Conservation (phyloP, 2,113 vertebrate genomes). For the Bos taurus region ARS-UCD2.0 NC_037342.1:67797001-67797500, state of each 20-base stretch:
- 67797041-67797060: not conserved
- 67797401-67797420: not conserved
- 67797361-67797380: not conserved
- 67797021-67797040: not conserved
- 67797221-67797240: conserved; percentile 32
- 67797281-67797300: not conserved
- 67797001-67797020: not conserved
- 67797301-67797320: not conserved
- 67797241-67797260: not conserved
- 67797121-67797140: not conserved
- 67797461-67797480: conserved; percentile 68
- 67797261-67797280: not conserved
- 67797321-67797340: not conserved
- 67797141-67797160: not conserved
- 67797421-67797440: not conserved
- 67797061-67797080: not conserved
- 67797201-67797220: not conserved
- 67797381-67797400: conserved; percentile 8
- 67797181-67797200: conserved; percentile 1
- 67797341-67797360: not conserved
- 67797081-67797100: not conserved
- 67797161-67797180: not conserved
- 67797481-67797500: conserved; percentile 56
- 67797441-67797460: conserved; percentile 26
- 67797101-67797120: not conserved